Base-by-base conservation (phyloP, 2,888 invertebrate species). In the Allolobophora icterica region DNA sequence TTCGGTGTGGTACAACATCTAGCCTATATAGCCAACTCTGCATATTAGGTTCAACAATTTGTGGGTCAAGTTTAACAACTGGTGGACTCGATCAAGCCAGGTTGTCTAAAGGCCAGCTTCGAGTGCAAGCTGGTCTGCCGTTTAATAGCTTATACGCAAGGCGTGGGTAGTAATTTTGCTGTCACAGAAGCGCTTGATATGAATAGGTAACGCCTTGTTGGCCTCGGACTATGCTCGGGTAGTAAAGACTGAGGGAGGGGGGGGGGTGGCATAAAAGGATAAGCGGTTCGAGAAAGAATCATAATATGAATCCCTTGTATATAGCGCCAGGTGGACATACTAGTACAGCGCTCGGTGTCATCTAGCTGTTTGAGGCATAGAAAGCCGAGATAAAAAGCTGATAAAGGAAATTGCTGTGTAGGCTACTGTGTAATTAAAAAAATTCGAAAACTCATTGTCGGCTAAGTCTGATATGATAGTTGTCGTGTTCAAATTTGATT, bases 161-260 rank as follows among this genome's bases (percentile, higher is more conserved):
- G 11, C 71, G 3, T 71, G 13, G 71, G 30, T 24, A 52, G 8
- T 71, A 71, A 71, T 8, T 71, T 8, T n/a, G 71, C 71, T n/a
- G 71, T 71, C n/a, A 71, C n/a, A 71, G 71, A 71, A 71, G 8
- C 71, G 11, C n/a, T 1, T 13, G 11, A 71, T 71, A n/a, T 71
- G 71, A 71, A 71, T 71, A 71, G 71, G n/a, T 71, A 71, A 71
- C 71, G 71, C n/a, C 6, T 71, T 71, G 71, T 71, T 71, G n/a
- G 8, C 8, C 30, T 30, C n/a, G 71, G 71, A 71, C 71, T 71
- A n/a, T 71, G n/a, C 30, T 71, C 71, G 3, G 71, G n/a, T 71
- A 71, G 8, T n/a, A n/a, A 71, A n/a, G n/a, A 71, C 71, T 71
- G 30, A 52, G 30, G 13, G 71, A 0, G n/a, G 30, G 71, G 30